Base-by-base conservation (phyloP, 2,888 invertebrate species). In the Xestia xanthographa region DNA sequence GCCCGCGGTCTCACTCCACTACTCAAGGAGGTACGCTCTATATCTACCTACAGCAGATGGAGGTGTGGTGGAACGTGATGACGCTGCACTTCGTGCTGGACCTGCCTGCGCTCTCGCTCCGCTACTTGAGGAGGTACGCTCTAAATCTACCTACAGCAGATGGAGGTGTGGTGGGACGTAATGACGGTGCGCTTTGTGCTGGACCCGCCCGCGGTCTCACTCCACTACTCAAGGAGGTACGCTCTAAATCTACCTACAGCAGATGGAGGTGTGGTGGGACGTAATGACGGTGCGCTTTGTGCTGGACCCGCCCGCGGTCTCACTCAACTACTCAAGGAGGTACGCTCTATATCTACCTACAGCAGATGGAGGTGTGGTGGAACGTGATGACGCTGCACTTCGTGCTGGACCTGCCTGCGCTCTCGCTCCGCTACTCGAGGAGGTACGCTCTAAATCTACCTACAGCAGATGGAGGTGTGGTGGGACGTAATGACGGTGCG, bases 111-210 rank as follows among this genome's bases (percentile, higher is more conserved):
- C 50, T 95, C 14, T 75, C 78, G 0, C 83, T 95, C 11, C 77
- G 77, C 0, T 91, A 93, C 77, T 95, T 95, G 0, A 84, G 92
- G 53, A 93, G 95, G 95, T 95, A 63, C 34, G 63, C 38, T 63
- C 3, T 41, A 63, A 8, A 12, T 62, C 38, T 62, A 62, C 62
- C n/a, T n/a, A n/a, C n/a, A n/a, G 0, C 93, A 95, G 84, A 65
- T 95, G 89, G 95, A 95, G 79, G 95, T 95, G 74, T 94, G 95
- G 94, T 95, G 95, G 95, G 91, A 92, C 41, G 94, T 95, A 73
- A 93, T 88, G 6, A 95, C 95, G 0, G 84, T 93, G 53, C 89
- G 92, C 2, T 94, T 95, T 72, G 89, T 91, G 26, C 80, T 96
- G 0, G 91, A 93, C 38, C 95, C 95, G 0, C 91, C 91, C 0